Conservation (phyloP, 2,113 vertebrate species). For the Corythornis vintsioides region DNA sequence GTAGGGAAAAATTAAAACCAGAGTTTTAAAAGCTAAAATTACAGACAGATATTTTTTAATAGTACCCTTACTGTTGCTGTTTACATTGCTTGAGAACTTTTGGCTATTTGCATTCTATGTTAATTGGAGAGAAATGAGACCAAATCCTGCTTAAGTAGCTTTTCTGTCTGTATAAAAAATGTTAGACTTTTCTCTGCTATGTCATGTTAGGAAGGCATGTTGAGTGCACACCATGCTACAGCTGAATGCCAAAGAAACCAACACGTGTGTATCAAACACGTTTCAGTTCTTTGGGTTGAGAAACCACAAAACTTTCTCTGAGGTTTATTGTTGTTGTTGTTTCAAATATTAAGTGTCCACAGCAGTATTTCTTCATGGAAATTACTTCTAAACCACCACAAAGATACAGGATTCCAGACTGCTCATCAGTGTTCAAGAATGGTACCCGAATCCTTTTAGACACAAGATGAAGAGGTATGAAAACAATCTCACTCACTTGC, state of each 20-base stretch:
- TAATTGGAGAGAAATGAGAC: conserved; percentile 49
- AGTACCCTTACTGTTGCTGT: conserved; percentile 9
- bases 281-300: neutral
- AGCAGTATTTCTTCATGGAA: neutral
- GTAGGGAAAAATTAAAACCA: conserved; percentile 25
- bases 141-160: conserved; percentile 1
- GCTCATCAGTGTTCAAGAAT: neutral
- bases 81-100: conserved; percentile 34
- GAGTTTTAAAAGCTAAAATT: conserved; percentile 40
- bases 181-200: neutral
- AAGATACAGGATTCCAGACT: neutral
- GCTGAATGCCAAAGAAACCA: neutral
- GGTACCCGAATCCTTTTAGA: neutral
- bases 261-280: neutral
- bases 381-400: neutral
- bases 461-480: neutral
- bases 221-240: neutral
- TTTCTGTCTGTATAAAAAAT: conserved; percentile 15
- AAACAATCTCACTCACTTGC: neutral
- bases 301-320: neutral
- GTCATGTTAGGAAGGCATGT: neutral
- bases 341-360: conserved; percentile 2
- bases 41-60: conserved; percentile 31
- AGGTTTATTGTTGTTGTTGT: neutral
- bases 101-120: conserved; percentile 15